Evolutionary conservation across 2,113 vertebrate genomes (phyloP).

Genomic region (Tragelaphus buxtoni): DNA sequence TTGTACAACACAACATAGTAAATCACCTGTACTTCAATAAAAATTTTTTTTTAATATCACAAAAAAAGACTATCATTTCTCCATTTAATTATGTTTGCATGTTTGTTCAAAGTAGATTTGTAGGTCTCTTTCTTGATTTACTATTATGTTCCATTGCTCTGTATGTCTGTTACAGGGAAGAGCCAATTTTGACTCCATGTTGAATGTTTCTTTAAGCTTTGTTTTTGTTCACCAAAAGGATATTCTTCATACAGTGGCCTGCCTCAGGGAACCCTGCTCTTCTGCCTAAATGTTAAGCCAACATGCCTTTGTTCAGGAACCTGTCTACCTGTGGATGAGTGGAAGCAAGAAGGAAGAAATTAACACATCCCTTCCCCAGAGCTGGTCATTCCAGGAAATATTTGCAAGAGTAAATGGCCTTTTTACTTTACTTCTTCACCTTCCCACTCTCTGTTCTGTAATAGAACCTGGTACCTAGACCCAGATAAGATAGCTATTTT

Average conservation of each 20-base stretch:
- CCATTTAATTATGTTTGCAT: background rate
- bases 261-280: background rate
- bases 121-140: background rate
- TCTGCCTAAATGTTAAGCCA: background rate
- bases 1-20: background rate
- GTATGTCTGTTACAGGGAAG: background rate
- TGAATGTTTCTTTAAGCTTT: background rate
- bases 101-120: background rate
- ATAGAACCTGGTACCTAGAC: background rate
- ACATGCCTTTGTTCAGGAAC: background rate
- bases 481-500: background rate
- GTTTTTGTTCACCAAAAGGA: background rate
- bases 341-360: background rate
- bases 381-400: background rate
- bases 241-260: background rate
- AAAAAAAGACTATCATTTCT: background rate
- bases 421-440: background rate
- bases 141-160: background rate
- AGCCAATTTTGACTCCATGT: background rate
- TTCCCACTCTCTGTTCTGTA: background rate
- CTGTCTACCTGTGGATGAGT: background rate
- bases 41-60: background rate
- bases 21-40: background rate
- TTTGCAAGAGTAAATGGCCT: background rate
- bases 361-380: background rate